phyloP scores from a whole-genome alignment of 2,888 invertebrate species.

The Cephonodes hylas region DNA sequence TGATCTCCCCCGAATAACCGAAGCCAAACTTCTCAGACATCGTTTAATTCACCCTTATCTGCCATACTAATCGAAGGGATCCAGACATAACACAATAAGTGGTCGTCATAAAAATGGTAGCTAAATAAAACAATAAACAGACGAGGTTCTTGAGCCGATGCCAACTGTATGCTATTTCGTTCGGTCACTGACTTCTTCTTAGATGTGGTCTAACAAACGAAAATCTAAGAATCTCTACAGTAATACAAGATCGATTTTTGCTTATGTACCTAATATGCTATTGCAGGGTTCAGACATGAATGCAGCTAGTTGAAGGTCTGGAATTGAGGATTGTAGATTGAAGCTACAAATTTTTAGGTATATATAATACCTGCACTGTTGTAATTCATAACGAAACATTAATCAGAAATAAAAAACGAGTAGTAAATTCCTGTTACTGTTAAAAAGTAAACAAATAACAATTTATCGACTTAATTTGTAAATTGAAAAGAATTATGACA shows the following conservation, averaged over 20 bases:
- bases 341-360: too few relatives aligned
- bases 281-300: not conserved
- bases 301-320: not conserved
- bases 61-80: not conserved
- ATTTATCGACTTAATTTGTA: too few relatives aligned
- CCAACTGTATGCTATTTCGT: not conserved
- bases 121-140: not conserved
- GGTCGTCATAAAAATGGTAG: not conserved
- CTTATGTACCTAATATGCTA: not conserved
- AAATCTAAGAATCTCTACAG: not conserved
- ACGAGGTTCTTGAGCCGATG: not conserved
- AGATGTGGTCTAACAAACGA: conserved; percentile 1
- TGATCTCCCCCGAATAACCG: not conserved
- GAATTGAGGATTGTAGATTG: not conserved
- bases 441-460: too few relatives aligned
- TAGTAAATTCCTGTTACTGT: too few relatives aligned
- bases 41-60: conserved; percentile 1
- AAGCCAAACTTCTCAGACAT: not conserved
- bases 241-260: not conserved
- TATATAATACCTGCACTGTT: too few relatives aligned
- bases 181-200: not conserved
- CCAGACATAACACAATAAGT: conserved; percentile 1
- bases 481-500: too few relatives aligned
- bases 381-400: too few relatives aligned
- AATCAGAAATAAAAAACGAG: too few relatives aligned